Evolutionary conservation across 1,140 invertebrate species (phyloP), one percentile per base, ranked within the genome.

Genomic region (Leptopilina boulardi): DNA sequence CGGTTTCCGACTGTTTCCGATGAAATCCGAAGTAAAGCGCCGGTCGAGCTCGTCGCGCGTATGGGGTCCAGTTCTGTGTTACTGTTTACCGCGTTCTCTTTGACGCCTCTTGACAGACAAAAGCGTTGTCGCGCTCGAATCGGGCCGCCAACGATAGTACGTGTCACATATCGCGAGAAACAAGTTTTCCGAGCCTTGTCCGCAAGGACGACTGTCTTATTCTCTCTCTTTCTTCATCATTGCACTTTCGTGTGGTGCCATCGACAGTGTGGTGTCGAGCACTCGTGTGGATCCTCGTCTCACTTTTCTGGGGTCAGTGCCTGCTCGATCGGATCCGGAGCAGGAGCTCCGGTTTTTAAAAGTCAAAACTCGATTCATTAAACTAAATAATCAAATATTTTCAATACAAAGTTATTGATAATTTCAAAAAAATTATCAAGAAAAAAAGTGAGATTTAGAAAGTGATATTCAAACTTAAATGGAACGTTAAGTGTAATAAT

Each of bases 311-410:
- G 84, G 87, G 88, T 89, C 87, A 89, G 87, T 89, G 88, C 76
- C 88, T 89, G 87, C 86, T 86, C 83, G 85, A 83, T 84, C 84
- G 85, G 85, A 85, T 87, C 83, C 86, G 87, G 86, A 87, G 88
- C 88, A 87, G 87, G 87, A 77, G 51, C 21, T 75, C 21, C 73
- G 38, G 19, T 34, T 66, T 66, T 78, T 21, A 70, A 75, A 41
- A 72, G 71, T 78, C 70, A 73, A 75, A 70, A 74, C 70, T 66
- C 56, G 10, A 66, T 66, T 23, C 23, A 26, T 59, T 9, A n/a
- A n/a, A n/a, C n/a, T n/a, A n/a, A n/a, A n/a, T n/a, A n/a, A n/a
- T n/a, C n/a, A n/a, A n/a, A n/a, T n/a, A n/a, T n/a, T n/a, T n/a
- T n/a, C n/a, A n/a, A n/a, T n/a, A n/a, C n/a, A n/a, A n/a, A n/a